Evolutionary conservation across 2,888 invertebrate genomes (phyloP), one percentile per base, ranked within the genome.

Genomic region (Drosophila borborema): DNA sequence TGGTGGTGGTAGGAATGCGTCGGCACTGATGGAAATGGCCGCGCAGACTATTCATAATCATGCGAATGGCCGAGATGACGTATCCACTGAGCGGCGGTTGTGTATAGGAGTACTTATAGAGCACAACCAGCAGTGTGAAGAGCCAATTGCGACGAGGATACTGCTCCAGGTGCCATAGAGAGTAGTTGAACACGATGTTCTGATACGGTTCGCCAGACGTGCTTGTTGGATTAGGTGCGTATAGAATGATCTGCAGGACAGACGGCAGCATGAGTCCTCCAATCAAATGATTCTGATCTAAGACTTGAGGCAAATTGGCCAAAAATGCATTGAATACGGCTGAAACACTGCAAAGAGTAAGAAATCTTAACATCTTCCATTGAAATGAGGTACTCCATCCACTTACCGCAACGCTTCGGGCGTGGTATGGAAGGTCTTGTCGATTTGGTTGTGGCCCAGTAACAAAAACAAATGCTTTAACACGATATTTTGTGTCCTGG

Each of bases 271-370:
- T 95, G 68, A 96, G 95, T 82, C 97, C 96, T 0, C 99, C 99
- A 94, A 99, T 98, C 75, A 96, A 94, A 92, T 99, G 98, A 93
- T 99, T 99, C 92, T 98, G 97, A 92, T 99, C 99, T 90, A 99
- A 92, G 14, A 99, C 95, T 94, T 98, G 98, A 0, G 99, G 98
- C 73, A 99, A 93, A 91, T 98, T 98, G 38, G 98, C 96, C 91
- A 99, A 94, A 92, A 99, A 99, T 1, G 98, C 98, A 93, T 98
- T 99, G 94, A 99, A 99, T 2, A 98, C 98, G 0, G 99, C 97
- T 0, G 99, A 98, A 68, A 96, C 95, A 86, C 99, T 97, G 53
- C 10, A 59, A 12, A 14, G 2, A 34, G 1, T 6, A 7, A 38
- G 6, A 0, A 38, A 12, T 20, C 14, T 10, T 2, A 5, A n/a